A percentile compares a stretch with the other conserved stretches of the same genome.
Conservation (phyloP, 2,888 invertebrate genomes). For the Lymantria monacha region DNA sequence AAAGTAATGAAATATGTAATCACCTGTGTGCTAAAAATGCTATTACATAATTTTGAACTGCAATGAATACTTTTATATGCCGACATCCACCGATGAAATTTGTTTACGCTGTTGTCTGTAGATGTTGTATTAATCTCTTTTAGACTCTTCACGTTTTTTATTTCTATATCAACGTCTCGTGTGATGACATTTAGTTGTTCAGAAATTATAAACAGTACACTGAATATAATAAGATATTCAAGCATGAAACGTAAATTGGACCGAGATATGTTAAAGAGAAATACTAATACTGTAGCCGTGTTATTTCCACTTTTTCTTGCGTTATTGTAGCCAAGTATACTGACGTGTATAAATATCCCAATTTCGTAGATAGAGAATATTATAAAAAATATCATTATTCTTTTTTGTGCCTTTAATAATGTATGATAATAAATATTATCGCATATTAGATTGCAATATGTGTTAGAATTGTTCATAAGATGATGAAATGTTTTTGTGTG, state of each 20-base stretch:
- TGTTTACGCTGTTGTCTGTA: slow-evolving; percentile 3
- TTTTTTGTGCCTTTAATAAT: background rate
- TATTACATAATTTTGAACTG: slow-evolving; percentile 32
- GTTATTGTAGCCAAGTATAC: background rate
- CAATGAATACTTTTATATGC: slow-evolving; percentile 37
- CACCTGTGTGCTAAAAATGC: slow-evolving; percentile 41
- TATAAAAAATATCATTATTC: background rate
- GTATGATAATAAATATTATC: background rate
- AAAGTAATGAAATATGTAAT: background rate
- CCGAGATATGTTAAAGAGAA: background rate
- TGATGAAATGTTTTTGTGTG: background rate
- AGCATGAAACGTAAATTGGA: background rate
- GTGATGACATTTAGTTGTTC: background rate
- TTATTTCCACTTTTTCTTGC: background rate
- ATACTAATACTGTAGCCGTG: background rate
- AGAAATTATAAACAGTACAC: background rate
- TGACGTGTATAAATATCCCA: background rate
- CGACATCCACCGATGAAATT: slow-evolving; percentile 36
- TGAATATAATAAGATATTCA: background rate
- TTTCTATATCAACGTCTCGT: background rate
- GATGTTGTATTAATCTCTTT: background rate
- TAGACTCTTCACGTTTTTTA: background rate
- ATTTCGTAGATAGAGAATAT: background rate
- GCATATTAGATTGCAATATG: background rate
- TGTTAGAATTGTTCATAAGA: background rate